Percentiles rank a stretch among this genome's conserved stretches.
phyloP scores from a whole-genome alignment of 2,797 vertebrate species.

The Hoplostethus mediterraneus region DNA sequence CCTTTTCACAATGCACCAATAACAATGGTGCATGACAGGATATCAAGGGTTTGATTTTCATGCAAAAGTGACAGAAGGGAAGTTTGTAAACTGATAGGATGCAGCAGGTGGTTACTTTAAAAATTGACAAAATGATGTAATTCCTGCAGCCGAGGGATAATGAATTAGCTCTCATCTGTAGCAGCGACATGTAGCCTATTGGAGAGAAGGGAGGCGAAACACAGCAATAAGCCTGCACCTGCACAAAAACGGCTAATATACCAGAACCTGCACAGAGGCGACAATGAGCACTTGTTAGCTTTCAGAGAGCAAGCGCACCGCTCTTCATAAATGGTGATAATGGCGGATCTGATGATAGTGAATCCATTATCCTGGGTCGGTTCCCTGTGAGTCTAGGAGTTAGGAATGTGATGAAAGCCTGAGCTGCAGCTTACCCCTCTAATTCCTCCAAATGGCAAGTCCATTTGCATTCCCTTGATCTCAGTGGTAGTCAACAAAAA shows the following conservation, averaged over 20 bases:
- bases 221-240: conserved; percentile 42
- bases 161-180: conserved; percentile 35
- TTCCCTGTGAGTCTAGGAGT: conserved; percentile 38
- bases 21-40: conserved; percentile 41
- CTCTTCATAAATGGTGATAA: conserved; percentile 40
- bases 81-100: conserved; percentile 51
- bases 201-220: conserved; percentile 38
- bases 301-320: conserved; percentile 39
- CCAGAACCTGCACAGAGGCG: conserved; percentile 34
- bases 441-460: conserved; percentile 15
- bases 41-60: conserved; percentile 42
- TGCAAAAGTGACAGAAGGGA: conserved; percentile 24
- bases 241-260: conserved; percentile 41
- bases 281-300: conserved; percentile 45
- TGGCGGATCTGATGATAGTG: conserved; percentile 41
- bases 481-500: conserved; percentile 31
- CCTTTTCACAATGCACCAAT: conserved; percentile 38
- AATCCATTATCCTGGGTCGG: neutral
- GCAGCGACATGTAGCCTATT: conserved; percentile 34
- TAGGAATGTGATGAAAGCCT: conserved; percentile 51
- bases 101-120: conserved; percentile 57
- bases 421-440: conserved; percentile 20
- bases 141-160: conserved; percentile 29
- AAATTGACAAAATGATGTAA: conserved; percentile 47
- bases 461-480: conserved; percentile 56